Base-by-base conservation (phyloP, 2,113 vertebrate genomes). In the Paratilapia polleni region DNA sequence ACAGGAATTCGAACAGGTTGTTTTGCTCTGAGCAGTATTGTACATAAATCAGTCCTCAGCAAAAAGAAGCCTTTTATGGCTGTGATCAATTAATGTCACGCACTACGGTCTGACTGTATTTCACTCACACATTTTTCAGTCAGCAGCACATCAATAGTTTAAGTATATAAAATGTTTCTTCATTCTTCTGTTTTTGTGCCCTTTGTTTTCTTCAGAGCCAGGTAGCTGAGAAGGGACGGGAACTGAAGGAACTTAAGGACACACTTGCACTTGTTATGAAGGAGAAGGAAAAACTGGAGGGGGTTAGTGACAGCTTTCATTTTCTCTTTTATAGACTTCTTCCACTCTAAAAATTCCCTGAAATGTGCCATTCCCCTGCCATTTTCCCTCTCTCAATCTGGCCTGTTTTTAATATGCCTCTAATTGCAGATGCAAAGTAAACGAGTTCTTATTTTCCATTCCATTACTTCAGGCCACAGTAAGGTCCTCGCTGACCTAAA, bases 221-320 rank as follows among this genome's bases (percentile, higher is more conserved):
- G 78, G 94, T 98, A 87, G 96, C 96, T 12, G 96, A 98, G 93
- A 98, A 98, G 85, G 97, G 98, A 62, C 96, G 97, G 59, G 96
- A 96, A 93, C 96, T 99, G 94, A 97, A 95, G 89, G 96, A 96
- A 28, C 91, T 98, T 88, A 96, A 95, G 91, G 96, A 96, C 68
- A 96, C 95, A 83, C 87, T 99, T 73, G 96, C 96, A 31, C 93
- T 92, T 5, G 88, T 98, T 49, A 90, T 92, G 59, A 96, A 92
- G 88, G 97, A 97, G 84, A 98, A 98, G 96, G 97, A 97, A 95
- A 94, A 94, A 89, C 91, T 96, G 59, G 96, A 96, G 89, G 95
- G 89, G 94, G 94, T 96, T 87, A 85, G 95, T 89, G 88, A 93
- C 89, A 52, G 80, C 90, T 92, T 92, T 93, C 86, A 89, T 93